Evolutionary conservation across 2,797 vertebrate genomes (phyloP).

Genomic region (Enteromius mattozi): DNA sequence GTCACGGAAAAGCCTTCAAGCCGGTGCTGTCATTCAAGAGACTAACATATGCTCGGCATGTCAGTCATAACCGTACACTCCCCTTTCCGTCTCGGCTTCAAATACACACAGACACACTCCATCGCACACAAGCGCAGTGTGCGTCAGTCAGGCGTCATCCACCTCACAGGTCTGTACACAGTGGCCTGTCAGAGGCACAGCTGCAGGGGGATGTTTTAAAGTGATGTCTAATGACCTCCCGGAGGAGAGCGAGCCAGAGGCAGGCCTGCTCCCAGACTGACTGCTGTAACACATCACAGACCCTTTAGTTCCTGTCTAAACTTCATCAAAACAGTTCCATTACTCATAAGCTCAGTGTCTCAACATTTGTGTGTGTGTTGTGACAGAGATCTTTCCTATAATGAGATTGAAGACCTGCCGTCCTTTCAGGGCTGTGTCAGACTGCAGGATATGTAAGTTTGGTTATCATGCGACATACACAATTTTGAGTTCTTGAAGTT

Average conservation of each 20-base stretch:
- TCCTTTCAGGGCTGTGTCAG: constrained; percentile 87
- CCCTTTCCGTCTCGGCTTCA: not conserved
- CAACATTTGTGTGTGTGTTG: constrained; percentile 26
- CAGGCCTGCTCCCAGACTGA: constrained; percentile 11
- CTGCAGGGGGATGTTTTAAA: constrained; percentile 52
- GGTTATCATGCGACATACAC: not conserved
- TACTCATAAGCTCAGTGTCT: constrained; percentile 22
- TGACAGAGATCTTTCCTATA: constrained; percentile 94
- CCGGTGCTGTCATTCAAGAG: constrained; percentile 31
- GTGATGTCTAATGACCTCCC: constrained; percentile 61
- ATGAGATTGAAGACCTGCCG: constrained; percentile 86
- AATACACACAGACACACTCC: constrained; percentile 13
- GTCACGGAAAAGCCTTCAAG: constrained; percentile 31
- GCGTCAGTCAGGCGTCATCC: constrained; percentile 30
- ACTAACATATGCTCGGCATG: constrained; percentile 29
- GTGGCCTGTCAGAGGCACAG: constrained; percentile 41
- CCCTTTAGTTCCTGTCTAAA: constrained; percentile 30
- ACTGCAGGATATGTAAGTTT: constrained; percentile 95
- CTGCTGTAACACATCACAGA: constrained; percentile 41
- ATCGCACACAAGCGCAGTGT: constrained; percentile 9
- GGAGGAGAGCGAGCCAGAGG: constrained; percentile 44
- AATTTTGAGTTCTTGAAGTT: not conserved
- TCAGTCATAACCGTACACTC: constrained; percentile 21
- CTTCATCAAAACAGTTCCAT: constrained; percentile 32
- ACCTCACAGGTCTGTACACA: constrained; percentile 23